Evolutionary conservation across 2,113 vertebrate genomes (phyloP), one percentile per base, ranked within the genome.

Genomic region (Gopherus flavomarginatus): DNA sequence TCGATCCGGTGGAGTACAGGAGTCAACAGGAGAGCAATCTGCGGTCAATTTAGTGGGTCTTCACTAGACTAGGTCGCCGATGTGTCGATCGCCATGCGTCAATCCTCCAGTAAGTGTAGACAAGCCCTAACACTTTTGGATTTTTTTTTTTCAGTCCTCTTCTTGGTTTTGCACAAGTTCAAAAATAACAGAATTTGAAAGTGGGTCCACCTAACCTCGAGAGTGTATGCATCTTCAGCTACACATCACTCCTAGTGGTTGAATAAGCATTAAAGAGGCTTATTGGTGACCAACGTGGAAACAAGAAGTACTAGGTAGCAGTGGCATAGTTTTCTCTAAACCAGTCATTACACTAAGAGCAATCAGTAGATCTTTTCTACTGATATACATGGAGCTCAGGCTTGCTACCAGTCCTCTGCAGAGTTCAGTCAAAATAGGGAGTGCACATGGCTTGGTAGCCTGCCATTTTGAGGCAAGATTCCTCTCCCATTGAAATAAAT

Each of bases 91-190:
- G 8, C 53, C 21, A 1, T 21, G 3, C 21, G 8, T 54, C 8
- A 8, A 54, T 22, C 53, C 53, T 21, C 53, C 53, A 54, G 53
- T 54, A 54, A 54, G 8, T 54, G 53, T 54, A 54, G 53, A 22
- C 53, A 22, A 54, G 53, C 21, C 53, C 53, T 93, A 86, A 38
- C n/a, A 11, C 65, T 22, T 38, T 65, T 42, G 50, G 2, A 35
- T 79, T 81, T 77, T 38, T 77, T 77, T 81, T 87, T 90, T 49
- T 14, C 59, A 7, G 21, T 62, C 85, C 2, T 1, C 84, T 95
- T 89, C 86, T n/a, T 87, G 21, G 56, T 52, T 72, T 47, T n/a
- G 57, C 92, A 91, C 88, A 81, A 57, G 90, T 91, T 95, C 50
- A 83, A 47, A 90, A n/a, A 10, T 65, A 81, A 49, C 42, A 93